A percentile compares a stretch with the other conserved stretches of the same genome.
These are phyloP conservation scores for Sciurus niger DNA, from an alignment of 2,113 vertebrate genomes.

Conservation along the genomic window DNA sequence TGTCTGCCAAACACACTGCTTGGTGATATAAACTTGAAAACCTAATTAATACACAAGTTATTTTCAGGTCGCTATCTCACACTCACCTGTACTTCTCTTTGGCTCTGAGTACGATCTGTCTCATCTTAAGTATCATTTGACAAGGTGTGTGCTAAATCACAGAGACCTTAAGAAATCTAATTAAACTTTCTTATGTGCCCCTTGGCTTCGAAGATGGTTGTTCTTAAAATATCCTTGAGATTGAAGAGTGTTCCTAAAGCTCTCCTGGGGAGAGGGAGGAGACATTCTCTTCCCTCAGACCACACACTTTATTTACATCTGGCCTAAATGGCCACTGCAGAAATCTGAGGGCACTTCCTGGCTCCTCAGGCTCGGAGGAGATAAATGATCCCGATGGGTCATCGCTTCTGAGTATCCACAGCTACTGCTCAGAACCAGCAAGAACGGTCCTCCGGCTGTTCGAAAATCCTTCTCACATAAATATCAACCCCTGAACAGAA, in stretches of 20 bases:
- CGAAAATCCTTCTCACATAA: background rate
- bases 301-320: constrained; percentile 65
- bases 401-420: constrained; percentile 46
- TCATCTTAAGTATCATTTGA: background rate
- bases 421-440: background rate
- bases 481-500: background rate
- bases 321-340: background rate
- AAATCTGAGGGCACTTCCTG: constrained; percentile 32
- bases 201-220: constrained; percentile 32
- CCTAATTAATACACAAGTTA: background rate
- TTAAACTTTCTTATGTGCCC: background rate
- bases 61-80: background rate
- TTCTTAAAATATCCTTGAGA: background rate
- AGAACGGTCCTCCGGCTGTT: constrained; percentile 6
- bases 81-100: background rate
- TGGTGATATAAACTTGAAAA: background rate
- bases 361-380: constrained; percentile 7
- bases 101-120: background rate
- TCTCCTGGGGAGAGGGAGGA: constrained; percentile 1
- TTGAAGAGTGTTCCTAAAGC: background rate
- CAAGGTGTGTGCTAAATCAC: background rate
- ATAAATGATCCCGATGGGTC: constrained; percentile 27
- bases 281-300: constrained; percentile 45
- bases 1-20: background rate
- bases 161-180: background rate